These are phyloP conservation scores for Eublepharis macularius DNA, from an alignment of 2,113 vertebrate species.

Conservation along the genomic window DNA sequence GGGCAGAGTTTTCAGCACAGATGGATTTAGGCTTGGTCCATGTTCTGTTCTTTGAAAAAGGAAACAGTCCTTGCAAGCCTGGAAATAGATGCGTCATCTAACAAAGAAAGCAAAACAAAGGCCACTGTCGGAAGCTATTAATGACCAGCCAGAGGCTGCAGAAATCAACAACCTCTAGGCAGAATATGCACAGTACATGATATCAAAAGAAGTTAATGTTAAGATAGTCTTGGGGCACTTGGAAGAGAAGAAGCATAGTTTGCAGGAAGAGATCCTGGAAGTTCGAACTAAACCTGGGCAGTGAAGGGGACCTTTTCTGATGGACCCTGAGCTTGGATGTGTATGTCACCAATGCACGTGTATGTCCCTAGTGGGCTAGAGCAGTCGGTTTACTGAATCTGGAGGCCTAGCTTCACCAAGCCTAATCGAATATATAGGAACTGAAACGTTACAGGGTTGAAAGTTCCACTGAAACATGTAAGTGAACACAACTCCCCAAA, in stretches of 20 bases:
- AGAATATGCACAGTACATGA: background rate
- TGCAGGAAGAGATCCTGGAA: background rate
- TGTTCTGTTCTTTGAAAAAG: conserved; percentile 64
- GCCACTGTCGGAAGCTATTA: conserved; percentile 7
- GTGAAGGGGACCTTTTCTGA: background rate
- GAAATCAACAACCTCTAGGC: conserved; percentile 8
- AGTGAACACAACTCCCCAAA: background rate
- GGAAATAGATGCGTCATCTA: conserved; percentile 46
- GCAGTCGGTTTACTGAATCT: background rate
- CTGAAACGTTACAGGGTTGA: background rate
- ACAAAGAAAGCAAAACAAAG: conserved; percentile 41
- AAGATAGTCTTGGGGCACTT: background rate
- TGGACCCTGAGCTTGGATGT: too few relatives aligned
- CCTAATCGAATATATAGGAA: background rate
- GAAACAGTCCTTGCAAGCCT: conserved; percentile 54
- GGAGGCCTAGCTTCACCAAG: too few relatives aligned
- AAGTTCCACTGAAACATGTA: background rate
- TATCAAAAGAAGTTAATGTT: background rate
- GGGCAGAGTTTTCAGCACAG: conserved; percentile 62
- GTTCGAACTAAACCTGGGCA: background rate
- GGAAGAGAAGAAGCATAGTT: background rate
- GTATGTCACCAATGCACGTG: background rate
- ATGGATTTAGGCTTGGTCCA: conserved; percentile 69
- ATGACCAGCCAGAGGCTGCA: conserved; percentile 3
- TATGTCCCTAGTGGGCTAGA: background rate